Conservation (phyloP, 2,888 invertebrate species). For the Salticus scenicus region DNA sequence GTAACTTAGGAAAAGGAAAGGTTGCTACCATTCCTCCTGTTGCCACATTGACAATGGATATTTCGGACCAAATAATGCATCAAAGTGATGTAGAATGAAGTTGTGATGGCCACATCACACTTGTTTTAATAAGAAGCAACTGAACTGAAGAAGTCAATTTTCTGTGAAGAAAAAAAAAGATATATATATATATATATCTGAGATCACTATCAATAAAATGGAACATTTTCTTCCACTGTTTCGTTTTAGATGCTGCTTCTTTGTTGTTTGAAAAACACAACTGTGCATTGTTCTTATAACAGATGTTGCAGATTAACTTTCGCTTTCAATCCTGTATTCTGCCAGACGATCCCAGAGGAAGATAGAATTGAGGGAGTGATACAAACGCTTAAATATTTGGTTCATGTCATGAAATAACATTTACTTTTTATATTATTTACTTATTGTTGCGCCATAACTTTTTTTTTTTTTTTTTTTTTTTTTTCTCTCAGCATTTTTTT, state of each 20-base stretch:
- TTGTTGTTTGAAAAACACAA: slow-evolving; percentile 28
- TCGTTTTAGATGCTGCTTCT: not conserved
- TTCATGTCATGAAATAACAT: slow-evolving; percentile 32
- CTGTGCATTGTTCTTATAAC: slow-evolving; percentile 42
- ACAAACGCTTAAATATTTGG: slow-evolving; percentile 33
- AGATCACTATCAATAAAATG: too few relatives aligned
- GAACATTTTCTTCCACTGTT: not conserved
- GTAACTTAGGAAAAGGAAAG: too few relatives aligned
- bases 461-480: not conserved
- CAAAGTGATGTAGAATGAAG: too few relatives aligned
- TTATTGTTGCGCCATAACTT: not conserved
- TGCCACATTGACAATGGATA: too few relatives aligned
- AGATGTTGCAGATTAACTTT: slow-evolving; percentile 53
- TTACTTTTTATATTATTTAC: slow-evolving; percentile 1
- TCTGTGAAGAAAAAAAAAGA: too few relatives aligned
- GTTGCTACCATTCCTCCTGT: too few relatives aligned
- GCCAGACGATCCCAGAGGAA: slow-evolving; percentile 26
- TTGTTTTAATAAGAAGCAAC: too few relatives aligned
- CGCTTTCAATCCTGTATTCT: slow-evolving; percentile 14
- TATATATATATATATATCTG: too few relatives aligned
- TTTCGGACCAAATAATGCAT: too few relatives aligned
- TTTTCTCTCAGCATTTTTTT: not conserved
- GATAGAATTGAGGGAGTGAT: slow-evolving; percentile 27
- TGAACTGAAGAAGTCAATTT: too few relatives aligned
- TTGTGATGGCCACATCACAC: too few relatives aligned